phyloP scores from a whole-genome alignment of 2,888 invertebrate genomes.

The Tipula helvola region DNA sequence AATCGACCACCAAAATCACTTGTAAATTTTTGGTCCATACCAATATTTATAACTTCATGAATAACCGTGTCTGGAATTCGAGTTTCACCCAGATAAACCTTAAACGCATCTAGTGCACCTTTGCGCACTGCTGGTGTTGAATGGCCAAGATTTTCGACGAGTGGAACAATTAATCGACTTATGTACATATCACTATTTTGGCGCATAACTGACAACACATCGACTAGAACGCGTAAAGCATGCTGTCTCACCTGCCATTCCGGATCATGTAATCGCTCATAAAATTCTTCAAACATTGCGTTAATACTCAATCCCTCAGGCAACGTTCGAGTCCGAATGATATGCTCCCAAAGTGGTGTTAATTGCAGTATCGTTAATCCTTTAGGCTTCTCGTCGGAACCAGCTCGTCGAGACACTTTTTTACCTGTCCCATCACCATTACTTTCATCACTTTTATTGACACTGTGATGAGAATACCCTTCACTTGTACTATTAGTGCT shows the following conservation, averaged over 20 bases:
- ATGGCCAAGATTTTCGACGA: constrained; percentile 69
- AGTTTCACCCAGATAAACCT: constrained; percentile 58
- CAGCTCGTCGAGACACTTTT: neutral
- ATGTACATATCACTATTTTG: constrained; percentile 56
- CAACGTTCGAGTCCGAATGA: constrained; percentile 57
- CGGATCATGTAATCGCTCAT: constrained; percentile 59
- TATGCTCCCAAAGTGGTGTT: constrained; percentile 71
- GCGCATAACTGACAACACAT: constrained; percentile 62
- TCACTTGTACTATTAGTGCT: neutral
- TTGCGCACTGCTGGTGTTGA: constrained; percentile 68
- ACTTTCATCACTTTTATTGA: neutral
- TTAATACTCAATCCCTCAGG: constrained; percentile 54
- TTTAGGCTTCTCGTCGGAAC: constrained; percentile 13
- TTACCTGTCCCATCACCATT: neutral
- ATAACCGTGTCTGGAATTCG: constrained; percentile 54
- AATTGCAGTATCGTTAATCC: constrained; percentile 36
- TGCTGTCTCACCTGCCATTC: constrained; percentile 78
- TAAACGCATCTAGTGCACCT: constrained; percentile 62
- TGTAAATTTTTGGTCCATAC: constrained; percentile 40
- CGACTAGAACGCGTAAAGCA: constrained; percentile 64
- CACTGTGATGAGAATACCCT: neutral
- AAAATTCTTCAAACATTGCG: constrained; percentile 56
- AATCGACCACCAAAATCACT: constrained; percentile 41
- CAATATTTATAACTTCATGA: constrained; percentile 48
- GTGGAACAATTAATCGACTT: constrained; percentile 46